Base-by-base conservation (phyloP, 2,888 invertebrate species). In the Beris morrisii region DNA sequence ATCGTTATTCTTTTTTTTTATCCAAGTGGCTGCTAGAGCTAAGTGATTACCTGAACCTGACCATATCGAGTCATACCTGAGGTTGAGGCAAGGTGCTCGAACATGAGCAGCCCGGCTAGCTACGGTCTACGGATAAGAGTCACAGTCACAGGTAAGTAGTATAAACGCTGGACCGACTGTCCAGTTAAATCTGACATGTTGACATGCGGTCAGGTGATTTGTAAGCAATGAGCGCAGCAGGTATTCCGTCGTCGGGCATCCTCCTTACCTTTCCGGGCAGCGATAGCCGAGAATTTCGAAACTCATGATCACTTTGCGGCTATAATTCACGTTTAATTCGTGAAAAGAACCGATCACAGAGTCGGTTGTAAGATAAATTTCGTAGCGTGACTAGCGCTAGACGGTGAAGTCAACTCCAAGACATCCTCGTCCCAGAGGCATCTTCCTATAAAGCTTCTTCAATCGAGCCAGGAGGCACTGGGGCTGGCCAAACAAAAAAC, bases 151-250 rank as follows among this genome's bases (percentile, higher is more conserved):
- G 38, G 38, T 38, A 38, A 9, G 38, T 38, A 38, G 38, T 4
- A 31, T n/a, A 59, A 48, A 13, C 28, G 28, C 22, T 13, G 15
- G 43, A 61, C 61, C 50, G 50, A 65, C 59, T 46, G 46, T 43
- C 65, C 13, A 53, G 64, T 57, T 64, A 54, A 57, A 38, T 58
- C 59, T 67, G 67, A 67, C 67, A 67, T 67, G 65, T 65, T 67
- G 67, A 67, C 67, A 65, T 65, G 67, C 65, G 46, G 64, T 59
- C 38, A 48, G 54, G 58, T 67, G 65, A 67, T 67, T 67, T 67
- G 67, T 61, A 55, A 64, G 59, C 67, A 54, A 50, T 46, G 53
- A 48, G 38, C 65, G 15, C 67, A n/a, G 56, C 59, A 28, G 64
- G 67, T 55, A 50, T 50, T 52, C 61, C 32, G 11, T 52, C 50